Evolutionary conservation across 2,113 vertebrate genomes (phyloP), one percentile per base, ranked within the genome.

Genomic region (Onychorhynchus coronatus): DNA sequence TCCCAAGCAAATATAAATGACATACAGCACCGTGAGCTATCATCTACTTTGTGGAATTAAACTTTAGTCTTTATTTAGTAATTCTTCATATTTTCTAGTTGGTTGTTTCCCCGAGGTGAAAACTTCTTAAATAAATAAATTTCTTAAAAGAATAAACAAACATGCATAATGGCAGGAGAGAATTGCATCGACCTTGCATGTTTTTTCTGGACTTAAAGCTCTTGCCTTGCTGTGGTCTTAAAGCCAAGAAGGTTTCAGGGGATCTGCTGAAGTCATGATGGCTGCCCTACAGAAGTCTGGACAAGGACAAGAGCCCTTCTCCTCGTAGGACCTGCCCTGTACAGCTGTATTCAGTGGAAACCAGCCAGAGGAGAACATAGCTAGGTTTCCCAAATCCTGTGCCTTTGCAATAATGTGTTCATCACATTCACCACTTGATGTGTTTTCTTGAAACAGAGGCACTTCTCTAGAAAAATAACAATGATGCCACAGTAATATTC

Each of bases 391-490:
- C 67, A 73, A 24, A 47, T 41, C 14, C 44, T 18, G 11, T 30
- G 44, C 58, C 42, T 35, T n/a, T 88, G 44, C 76, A 77, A 5
- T 62, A 73, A 33, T 1, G 0, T 39, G 55, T 71, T 88, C 56
- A 50, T 86, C 33, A 17, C 12, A 14, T 70, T 81, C 53, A 80
- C 30, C 19, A 16, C 46, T 59, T 85, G 55, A 88, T 35, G 35
- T 76, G 30, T n/a, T 93, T 93, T 80, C 80, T 86, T 39, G 25
- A 42, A 63, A 46, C 16, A 71, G 70, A 88, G 63, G 10, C 59
- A 78, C 58, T 91, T 52, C 41, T 82, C 96, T 78, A 93, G 95
- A 89, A 73, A 92, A 94, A 77, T 85, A 71, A 25, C 39, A 22
- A 8, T 6, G 3, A 27, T 71, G 41, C 71, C 41, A 31, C 30